Percentiles rank a stretch among this genome's conserved stretches.
Conservation (phyloP, 2,797 vertebrate genomes). For the Paguma larvata region DNA sequence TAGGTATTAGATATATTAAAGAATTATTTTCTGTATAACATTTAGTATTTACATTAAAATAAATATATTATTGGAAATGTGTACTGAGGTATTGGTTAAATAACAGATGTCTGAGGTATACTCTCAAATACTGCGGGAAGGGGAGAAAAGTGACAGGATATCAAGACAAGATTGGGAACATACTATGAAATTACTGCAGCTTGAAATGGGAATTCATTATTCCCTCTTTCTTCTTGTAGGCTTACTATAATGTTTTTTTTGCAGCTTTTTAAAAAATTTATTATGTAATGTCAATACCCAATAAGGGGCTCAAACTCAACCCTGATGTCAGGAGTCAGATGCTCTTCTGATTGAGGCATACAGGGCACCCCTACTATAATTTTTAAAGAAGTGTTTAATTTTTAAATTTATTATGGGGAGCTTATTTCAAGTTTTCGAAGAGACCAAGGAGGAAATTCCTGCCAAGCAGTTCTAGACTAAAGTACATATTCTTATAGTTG, state of each 20-base stretch:
- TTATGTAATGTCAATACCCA: neutral
- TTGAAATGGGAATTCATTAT: neutral
- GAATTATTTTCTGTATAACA: neutral
- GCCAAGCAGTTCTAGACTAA: neutral
- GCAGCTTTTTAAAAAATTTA: neutral
- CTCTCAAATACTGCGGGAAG: neutral
- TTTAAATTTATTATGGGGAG: neutral
- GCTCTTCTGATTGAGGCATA: neutral
- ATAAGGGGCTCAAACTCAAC: neutral
- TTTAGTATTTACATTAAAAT: slow-evolving; percentile 7
- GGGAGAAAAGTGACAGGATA: neutral
- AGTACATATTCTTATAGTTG: neutral
- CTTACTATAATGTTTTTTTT: neutral
- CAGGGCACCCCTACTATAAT: neutral
- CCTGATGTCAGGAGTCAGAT: neutral
- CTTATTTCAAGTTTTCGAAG: neutral
- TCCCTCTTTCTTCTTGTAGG: slow-evolving; percentile 24
- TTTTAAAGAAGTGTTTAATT: slow-evolving; percentile 37
- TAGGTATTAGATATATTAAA: slow-evolving; percentile 15
- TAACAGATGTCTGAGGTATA: neutral
- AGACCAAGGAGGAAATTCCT: neutral
- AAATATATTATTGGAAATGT: neutral
- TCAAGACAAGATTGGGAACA: slow-evolving; percentile 10
- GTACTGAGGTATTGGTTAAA: neutral
- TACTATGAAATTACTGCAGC: neutral